A percentile compares a stretch with the other conserved stretches of the same genome.
phyloP scores from a whole-genome alignment of 1,140 invertebrate genomes.

The Papilio polyxenes region DNA sequence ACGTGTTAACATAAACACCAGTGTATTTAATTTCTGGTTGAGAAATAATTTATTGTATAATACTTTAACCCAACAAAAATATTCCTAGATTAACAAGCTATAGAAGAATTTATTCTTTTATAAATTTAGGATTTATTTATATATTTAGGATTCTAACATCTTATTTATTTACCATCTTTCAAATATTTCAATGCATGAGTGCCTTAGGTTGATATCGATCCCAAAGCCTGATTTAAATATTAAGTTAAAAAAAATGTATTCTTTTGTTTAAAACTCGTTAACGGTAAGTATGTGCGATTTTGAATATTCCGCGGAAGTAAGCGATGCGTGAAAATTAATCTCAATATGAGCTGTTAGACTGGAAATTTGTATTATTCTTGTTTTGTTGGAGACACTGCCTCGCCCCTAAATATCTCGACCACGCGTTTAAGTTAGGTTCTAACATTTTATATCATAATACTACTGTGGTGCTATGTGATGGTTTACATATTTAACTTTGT shows the following conservation, averaged over 20 bases:
- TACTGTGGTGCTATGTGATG: too few relatives aligned
- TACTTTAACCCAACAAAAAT: not conserved
- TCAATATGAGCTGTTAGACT: not conserved
- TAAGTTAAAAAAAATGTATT: not conserved
- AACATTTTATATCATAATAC: too few relatives aligned
- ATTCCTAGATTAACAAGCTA: not conserved
- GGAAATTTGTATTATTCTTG: not conserved
- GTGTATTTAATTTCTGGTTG: not conserved
- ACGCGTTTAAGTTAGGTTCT: not conserved
- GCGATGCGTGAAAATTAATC: not conserved
- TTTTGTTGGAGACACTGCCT: too few relatives aligned
- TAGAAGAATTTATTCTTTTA: too few relatives aligned
- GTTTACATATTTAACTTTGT: too few relatives aligned
- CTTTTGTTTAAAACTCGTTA: not conserved
- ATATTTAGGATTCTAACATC: too few relatives aligned
- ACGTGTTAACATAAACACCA: not conserved
- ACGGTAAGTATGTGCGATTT: not conserved
- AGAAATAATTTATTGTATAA: not conserved
- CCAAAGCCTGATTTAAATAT: too few relatives aligned
- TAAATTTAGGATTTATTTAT: too few relatives aligned
- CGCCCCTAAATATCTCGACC: not conserved
- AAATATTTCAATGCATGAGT: too few relatives aligned
- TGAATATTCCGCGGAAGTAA: not conserved
- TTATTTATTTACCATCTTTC: too few relatives aligned
- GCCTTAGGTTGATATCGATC: too few relatives aligned